phyloP scores from a whole-genome alignment of 30 jellyfish, hydroid and myxozoan genomes.

The Cassiopea xamachana region DNA sequence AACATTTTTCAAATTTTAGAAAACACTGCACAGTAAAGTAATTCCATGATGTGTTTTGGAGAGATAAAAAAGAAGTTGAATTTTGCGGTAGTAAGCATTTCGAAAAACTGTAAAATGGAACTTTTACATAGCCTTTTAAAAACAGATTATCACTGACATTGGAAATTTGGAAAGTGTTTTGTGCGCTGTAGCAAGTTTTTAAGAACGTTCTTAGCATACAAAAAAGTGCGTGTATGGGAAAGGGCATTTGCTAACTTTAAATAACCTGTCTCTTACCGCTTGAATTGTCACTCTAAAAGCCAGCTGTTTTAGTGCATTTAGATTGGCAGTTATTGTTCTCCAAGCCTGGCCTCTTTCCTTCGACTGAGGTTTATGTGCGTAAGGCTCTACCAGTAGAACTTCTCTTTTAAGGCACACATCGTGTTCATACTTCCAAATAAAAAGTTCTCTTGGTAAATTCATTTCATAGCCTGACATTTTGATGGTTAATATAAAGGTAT shows the following conservation, averaged over 20 bases:
- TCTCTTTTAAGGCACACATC: not conserved
- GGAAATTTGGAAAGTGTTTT: too few relatives aligned
- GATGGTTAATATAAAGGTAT: not conserved
- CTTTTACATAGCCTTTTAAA: too few relatives aligned
- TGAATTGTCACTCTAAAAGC: not conserved
- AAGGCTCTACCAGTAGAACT: slow-evolving; percentile 6
- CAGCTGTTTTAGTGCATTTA: not conserved
- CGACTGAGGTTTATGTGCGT: not conserved
- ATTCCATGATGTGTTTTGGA: too few relatives aligned
- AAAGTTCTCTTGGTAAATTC: not conserved
- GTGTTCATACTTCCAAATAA: slow-evolving; percentile 1
- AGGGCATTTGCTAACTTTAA: not conserved
- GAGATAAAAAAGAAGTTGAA: too few relatives aligned
- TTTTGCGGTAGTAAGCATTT: too few relatives aligned
- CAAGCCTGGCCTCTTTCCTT: slow-evolving; percentile 16
- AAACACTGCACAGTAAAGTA: too few relatives aligned
- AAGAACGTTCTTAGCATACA: too few relatives aligned
- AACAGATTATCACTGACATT: too few relatives aligned
- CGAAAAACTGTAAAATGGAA: too few relatives aligned
- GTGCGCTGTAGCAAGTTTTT: too few relatives aligned
- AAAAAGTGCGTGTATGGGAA: too few relatives aligned
- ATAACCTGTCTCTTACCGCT: slow-evolving; percentile 2
- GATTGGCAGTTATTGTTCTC: slow-evolving; percentile 1
- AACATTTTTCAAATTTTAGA: too few relatives aligned
- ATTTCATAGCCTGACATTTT: not conserved